Evolutionary conservation across 1,140 invertebrate species (phyloP).

Genomic region (Anastrepha obliqua): DNA sequence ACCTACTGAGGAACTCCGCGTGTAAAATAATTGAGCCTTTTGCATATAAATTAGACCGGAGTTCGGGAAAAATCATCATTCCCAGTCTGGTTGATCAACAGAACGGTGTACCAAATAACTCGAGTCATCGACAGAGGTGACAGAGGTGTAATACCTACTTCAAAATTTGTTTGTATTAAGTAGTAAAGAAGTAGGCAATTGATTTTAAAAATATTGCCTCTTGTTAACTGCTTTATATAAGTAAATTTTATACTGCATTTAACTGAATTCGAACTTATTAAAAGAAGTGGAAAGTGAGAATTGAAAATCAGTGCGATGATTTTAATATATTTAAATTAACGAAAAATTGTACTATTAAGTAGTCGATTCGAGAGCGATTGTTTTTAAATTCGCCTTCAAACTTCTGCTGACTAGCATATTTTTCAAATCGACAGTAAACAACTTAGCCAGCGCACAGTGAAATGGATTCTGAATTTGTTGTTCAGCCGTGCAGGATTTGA

Average conservation of each 20-base stretch:
- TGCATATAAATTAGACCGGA: not conserved
- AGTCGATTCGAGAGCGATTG: slow-evolving; percentile 52
- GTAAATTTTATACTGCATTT: not conserved
- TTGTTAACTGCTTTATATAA: slow-evolving; percentile 54
- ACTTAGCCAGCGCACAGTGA: no score
- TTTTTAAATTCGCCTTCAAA: slow-evolving; percentile 25
- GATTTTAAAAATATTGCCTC: slow-evolving; percentile 51
- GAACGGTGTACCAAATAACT: not conserved
- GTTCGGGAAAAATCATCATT: not conserved
- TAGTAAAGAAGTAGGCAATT: slow-evolving; percentile 53
- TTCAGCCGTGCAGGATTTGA: no score
- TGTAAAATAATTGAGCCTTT: not conserved
- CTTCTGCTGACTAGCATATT: slow-evolving; percentile 23
- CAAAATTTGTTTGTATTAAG: slow-evolving; percentile 46
- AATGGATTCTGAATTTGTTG: no score
- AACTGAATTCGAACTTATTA: not conserved
- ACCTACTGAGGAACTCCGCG: not conserved
- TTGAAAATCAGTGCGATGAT: not conserved
- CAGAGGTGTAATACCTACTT: not conserved
- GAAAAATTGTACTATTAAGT: slow-evolving; percentile 55
- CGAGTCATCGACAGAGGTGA: no score
- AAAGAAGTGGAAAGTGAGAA: not conserved
- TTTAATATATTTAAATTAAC: not conserved
- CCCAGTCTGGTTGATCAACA: not conserved
- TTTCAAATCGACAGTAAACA: not conserved